Evolutionary conservation across 2,888 invertebrate species (phyloP).

Genomic region (Lagria hirta): DNA sequence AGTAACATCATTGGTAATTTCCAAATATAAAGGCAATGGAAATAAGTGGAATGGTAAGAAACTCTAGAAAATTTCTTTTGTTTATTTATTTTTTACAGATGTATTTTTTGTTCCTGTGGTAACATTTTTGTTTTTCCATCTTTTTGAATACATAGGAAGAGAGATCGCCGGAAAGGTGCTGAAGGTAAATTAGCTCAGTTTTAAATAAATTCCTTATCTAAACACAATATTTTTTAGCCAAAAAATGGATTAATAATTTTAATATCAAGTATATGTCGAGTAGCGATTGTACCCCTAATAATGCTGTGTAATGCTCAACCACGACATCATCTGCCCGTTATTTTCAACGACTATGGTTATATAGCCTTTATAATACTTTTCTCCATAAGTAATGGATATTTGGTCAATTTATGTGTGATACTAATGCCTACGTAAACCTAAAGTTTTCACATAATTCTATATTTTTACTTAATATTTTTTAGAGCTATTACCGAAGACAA

Average conservation of each 20-base stretch:
- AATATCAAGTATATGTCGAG: slow-evolving; percentile 63
- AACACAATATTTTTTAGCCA: slow-evolving; percentile 67
- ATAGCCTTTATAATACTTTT: slow-evolving; percentile 75
- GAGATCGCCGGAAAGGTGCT: slow-evolving; percentile 34
- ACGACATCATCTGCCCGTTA: slow-evolving; percentile 70
- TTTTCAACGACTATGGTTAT: slow-evolving; percentile 77
- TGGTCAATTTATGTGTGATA: slow-evolving; percentile 82
- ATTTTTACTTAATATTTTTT: slow-evolving; percentile 6
- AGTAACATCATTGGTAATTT: slow-evolving; percentile 33
- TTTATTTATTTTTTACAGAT: slow-evolving; percentile 32
- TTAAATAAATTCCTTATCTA: no score
- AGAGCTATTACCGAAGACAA: slow-evolving; percentile 12
- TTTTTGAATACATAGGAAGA: slow-evolving; percentile 38
- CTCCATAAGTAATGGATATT: slow-evolving; percentile 83
- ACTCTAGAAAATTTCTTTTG: neutral
- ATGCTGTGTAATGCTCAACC: slow-evolving; percentile 86
- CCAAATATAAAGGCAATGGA: slow-evolving; percentile 22
- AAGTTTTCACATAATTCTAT: slow-evolving; percentile 1
- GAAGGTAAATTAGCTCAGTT: slow-evolving; percentile 35
- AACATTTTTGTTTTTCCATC: slow-evolving; percentile 33
- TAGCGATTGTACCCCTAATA: slow-evolving; percentile 76
- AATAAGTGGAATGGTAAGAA: slow-evolving; percentile 35
- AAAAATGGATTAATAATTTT: slow-evolving; percentile 66
- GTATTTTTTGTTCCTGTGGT: slow-evolving; percentile 39
- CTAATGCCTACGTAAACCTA: slow-evolving; percentile 73